These are phyloP conservation scores for Callyntrura guangdongensis DNA, from an alignment of 2,888 invertebrate genomes.

Conservation along the genomic window DNA sequence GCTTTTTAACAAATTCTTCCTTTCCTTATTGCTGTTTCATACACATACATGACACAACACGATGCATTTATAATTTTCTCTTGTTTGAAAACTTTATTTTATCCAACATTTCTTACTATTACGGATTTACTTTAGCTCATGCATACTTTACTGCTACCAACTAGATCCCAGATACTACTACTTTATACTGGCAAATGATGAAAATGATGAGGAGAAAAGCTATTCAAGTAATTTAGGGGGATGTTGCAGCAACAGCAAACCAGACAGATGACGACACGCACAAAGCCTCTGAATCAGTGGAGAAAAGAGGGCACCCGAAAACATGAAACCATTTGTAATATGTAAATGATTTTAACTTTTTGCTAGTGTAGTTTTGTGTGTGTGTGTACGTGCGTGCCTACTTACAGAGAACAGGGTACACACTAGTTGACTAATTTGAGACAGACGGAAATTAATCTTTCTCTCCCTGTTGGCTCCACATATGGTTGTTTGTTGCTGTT, in stretches of 20 bases:
- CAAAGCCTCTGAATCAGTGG: conserved; percentile 8
- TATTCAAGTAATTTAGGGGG: conserved; percentile 27
- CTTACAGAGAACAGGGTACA: background rate
- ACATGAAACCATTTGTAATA: background rate
- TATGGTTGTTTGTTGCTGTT: background rate
- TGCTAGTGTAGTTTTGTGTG: background rate
- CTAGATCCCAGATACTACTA: background rate
- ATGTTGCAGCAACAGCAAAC: background rate
- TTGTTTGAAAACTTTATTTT: conserved; percentile 30
- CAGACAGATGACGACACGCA: conserved; percentile 39
- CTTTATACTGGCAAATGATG: conserved; percentile 7
- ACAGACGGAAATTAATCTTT: conserved; percentile 49
- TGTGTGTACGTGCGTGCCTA: background rate
- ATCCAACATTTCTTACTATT: conserved; percentile 24
- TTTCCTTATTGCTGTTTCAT: background rate
- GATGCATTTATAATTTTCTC: conserved; percentile 69
- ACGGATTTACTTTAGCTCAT: background rate
- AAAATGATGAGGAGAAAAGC: conserved; percentile 34
- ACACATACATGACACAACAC: conserved; percentile 17
- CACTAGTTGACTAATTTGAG: conserved; percentile 42
- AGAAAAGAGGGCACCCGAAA: background rate
- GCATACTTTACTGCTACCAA: background rate
- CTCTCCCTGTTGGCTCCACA: background rate
- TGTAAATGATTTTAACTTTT: conserved; percentile 12
- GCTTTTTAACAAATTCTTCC: conserved; percentile 54